Base-by-base conservation (phyloP, 2,113 vertebrate species). In the Labrus mixtus region DNA sequence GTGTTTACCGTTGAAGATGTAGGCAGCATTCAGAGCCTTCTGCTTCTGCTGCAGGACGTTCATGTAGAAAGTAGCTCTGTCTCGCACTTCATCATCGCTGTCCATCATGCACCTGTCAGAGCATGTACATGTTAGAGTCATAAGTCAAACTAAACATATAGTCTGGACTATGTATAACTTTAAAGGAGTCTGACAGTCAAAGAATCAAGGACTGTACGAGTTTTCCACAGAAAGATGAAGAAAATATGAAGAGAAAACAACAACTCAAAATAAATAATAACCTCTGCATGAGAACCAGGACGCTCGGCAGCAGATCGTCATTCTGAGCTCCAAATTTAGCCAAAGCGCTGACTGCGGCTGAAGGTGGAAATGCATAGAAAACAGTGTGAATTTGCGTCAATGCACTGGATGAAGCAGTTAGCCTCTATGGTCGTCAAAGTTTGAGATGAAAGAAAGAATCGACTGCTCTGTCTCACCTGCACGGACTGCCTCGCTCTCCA, bases 321-420 rank as follows among this genome's bases (percentile, higher is more conserved):
- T 99, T 99, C 92, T 99, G 98, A 69, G 98, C 98, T 74, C 98
- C 98, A 91, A 99, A 99, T 85, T 99, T 99, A 0, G 98, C 98
- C 88, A 99, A 76, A 1, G 98, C 98, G 11, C 97, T 99, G 61
- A 99, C 97, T 1, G 98, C 98, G 56, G 98, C 98, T 99, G 61
- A 0, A 3, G 20, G 29, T 17, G 1, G 13, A 11, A 46, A 9
- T n/a, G 53, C 5, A 46, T 12, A 13, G 1, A 46, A 46, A 11
- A 17, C 0, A 16, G 45, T 1, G 12, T 16, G 3, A 17, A 46
- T 5, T 16, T 46, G 3, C 3, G 12, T 46, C 45, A 46, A 17
- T 16, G 1, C 4, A 16, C 13, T 46, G 45, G 5, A 33, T 6
- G 29, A 33, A 33, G 4, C 29, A 33, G 29, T 33, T 33, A 33